These are phyloP conservation scores for Xylocampa areola DNA, from an alignment of 2,888 invertebrate species.

Conservation along the genomic window DNA sequence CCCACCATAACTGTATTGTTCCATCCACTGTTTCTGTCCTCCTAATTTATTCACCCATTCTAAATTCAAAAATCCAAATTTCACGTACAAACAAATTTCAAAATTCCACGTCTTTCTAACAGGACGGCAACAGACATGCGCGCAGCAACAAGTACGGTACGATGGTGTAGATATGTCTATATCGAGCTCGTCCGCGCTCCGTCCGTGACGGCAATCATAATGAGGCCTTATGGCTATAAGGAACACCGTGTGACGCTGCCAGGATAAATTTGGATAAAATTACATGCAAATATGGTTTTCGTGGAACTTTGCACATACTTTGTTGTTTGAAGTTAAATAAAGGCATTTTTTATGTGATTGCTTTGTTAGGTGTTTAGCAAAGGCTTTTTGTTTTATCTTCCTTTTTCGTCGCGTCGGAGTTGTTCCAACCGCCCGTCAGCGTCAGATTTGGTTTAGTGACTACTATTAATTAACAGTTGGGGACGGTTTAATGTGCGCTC, in stretches of 20 bases:
- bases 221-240: constrained; percentile 60
- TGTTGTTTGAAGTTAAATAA: constrained; percentile 5
- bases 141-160: constrained; percentile 54
- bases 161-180: constrained; percentile 70
- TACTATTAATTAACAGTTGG: too few species aligned
- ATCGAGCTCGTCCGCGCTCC: constrained; percentile 63
- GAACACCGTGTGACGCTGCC: constrained; percentile 42
- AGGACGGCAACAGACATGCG: constrained; percentile 25
- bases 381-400: too few species aligned
- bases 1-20: too few species aligned
- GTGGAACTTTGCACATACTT: constrained; percentile 37
- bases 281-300: constrained; percentile 48
- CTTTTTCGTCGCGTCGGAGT: too few species aligned
- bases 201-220: constrained; percentile 79
- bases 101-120: constrained; percentile 7
- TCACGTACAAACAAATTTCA: not conserved
- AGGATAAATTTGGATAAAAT: constrained; percentile 54
- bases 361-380: not conserved
- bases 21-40: too few species aligned
- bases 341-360: not conserved
- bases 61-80: not conserved
- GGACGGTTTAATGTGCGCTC: too few species aligned
- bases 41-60: too few species aligned
- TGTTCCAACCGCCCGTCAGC: too few species aligned
- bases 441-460: too few species aligned